A percentile compares a stretch with the other conserved stretches of the same genome.
phyloP scores from a whole-genome alignment of 2,888 invertebrate species.

The Plebejus argus region DNA sequence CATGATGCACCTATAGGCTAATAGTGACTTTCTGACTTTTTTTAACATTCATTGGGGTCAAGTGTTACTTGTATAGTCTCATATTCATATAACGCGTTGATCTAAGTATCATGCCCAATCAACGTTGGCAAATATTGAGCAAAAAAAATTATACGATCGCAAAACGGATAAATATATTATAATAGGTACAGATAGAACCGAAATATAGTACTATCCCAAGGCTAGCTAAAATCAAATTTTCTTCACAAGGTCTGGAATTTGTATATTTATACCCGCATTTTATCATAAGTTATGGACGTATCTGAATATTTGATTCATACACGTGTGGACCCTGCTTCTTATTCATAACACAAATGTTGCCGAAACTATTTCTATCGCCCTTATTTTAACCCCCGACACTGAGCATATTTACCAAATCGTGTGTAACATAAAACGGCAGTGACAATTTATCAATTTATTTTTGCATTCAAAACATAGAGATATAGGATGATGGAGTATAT shows the following conservation, averaged over 20 bases:
- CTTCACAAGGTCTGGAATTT: background rate
- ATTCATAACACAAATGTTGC: conserved; percentile 14
- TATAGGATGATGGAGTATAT: too few species aligned
- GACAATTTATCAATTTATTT: background rate
- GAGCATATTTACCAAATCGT: background rate
- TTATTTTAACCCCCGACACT: background rate
- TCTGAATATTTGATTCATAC: background rate
- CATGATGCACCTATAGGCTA: too few species aligned
- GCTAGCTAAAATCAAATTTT: background rate
- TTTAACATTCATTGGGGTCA: too few species aligned
- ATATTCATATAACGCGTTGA: too few species aligned
- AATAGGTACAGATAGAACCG: too few species aligned
- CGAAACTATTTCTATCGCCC: conserved; percentile 1
- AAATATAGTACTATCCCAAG: background rate
- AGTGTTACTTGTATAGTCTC: too few species aligned
- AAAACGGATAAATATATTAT: too few species aligned
- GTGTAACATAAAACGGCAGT: background rate
- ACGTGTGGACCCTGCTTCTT: background rate
- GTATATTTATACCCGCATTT: background rate
- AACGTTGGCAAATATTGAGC: too few species aligned
- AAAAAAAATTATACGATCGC: too few species aligned
- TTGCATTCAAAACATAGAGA: background rate
- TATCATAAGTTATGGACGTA: background rate
- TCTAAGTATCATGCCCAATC: too few species aligned
- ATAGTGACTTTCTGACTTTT: too few species aligned